Evolutionary conservation across 2,888 invertebrate genomes (phyloP), one percentile per base, ranked within the genome.

Genomic region (Lordiphosa andalusiaca): DNA sequence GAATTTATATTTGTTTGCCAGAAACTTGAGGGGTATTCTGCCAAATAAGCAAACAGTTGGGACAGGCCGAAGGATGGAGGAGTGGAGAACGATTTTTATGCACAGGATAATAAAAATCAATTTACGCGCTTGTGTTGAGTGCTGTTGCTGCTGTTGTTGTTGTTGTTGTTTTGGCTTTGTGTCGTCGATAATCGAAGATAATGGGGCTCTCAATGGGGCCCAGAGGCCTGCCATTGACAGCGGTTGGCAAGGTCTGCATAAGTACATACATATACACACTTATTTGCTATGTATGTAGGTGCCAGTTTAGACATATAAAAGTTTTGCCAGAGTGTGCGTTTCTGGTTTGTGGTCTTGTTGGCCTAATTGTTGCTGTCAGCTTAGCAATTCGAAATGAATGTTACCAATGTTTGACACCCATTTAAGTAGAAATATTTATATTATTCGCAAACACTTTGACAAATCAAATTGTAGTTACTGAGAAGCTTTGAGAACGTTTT

Each of bases 31-130:
- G 46, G 36, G 38, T 21, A 35, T 44, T 44, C 13, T 44, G 44
- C 44, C 44, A 44, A 44, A 44, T 44, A 47, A 36, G 47, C 47
- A 47, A 47, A 47, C 47, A 47, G 47, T 44, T 16, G 30, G 9
- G 30, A 10, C 30, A 4, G 30, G 44, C 13, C 13, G 21, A 39
- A 23, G 13, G 49, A 7, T 13, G 54, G 13, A 33, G 55, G n/a
- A 6, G 37, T 36, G 30, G 10, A 37, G 35, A 33, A 13, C 10
- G 33, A 44, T 44, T 44, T 25, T 37, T 47, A 33, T 23, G 23
- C 65, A 33, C 63, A 56, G 63, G 66, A 63, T 63, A 63, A 63
- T 63, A 63, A 63, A 64, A 63, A 63, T 65, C 67, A 65, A 66
- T 65, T 65, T 66, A 44, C 66, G 58, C 67, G 35, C 42, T 66